Evolutionary conservation across 2,797 vertebrate genomes (phyloP).

Genomic region (Caiman crocodilus): DNA sequence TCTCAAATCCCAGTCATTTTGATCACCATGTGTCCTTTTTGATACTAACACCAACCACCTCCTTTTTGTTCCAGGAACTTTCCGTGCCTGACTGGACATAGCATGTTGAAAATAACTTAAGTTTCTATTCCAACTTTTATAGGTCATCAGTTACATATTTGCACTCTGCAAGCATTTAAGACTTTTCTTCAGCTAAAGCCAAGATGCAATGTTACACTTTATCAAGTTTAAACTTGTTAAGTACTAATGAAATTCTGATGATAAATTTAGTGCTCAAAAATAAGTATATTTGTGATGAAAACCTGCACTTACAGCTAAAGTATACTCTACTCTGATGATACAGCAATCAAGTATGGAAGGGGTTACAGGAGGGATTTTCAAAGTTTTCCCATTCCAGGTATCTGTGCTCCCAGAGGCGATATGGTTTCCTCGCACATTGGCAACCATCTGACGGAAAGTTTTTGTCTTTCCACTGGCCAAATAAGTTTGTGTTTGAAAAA

Average conservation of each 20-base stretch:
- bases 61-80: too few species aligned
- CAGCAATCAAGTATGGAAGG: constrained; percentile 87
- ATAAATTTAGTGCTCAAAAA: neutral
- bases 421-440: constrained; percentile 86
- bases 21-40: neutral
- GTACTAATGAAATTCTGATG: neutral
- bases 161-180: neutral
- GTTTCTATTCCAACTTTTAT: neutral
- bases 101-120: neutral
- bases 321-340: constrained; percentile 87
- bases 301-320: constrained; percentile 83
- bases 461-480: constrained; percentile 84
- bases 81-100: neutral
- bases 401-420: constrained; percentile 86
- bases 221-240: neutral
- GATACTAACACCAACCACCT: neutral
- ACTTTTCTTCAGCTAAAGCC: neutral
- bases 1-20: neutral
- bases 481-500: constrained; percentile 89
- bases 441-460: constrained; percentile 83
- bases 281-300: neutral
- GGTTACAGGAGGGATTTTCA: constrained; percentile 87
- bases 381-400: constrained; percentile 86
- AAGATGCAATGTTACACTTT: neutral
- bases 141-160: neutral